Conservation (phyloP, 2,113 vertebrate species). For the Caranx melampygus region DNA sequence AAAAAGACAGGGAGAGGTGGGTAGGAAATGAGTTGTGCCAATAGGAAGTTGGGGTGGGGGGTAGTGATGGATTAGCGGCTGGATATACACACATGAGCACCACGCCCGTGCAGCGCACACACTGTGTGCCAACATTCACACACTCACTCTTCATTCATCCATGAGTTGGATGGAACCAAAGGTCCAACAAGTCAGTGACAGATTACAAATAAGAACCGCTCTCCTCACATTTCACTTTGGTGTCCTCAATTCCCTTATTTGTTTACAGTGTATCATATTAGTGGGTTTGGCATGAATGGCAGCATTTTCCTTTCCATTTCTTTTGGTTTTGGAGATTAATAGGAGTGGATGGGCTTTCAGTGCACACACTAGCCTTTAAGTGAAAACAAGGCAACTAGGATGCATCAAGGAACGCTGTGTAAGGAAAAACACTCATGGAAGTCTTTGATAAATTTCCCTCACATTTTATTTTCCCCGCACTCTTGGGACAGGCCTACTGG, state of each 20-base stretch:
- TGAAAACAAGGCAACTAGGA: conserved; percentile 35
- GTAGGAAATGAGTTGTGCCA: conserved; percentile 69
- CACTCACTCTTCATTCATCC: conserved; percentile 37
- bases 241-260: conserved; percentile 17
- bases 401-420: conserved; percentile 17
- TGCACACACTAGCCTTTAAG: conserved; percentile 32
- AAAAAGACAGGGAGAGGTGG: conserved; percentile 32
- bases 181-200: conserved; percentile 22
- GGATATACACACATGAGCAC: conserved; percentile 34
- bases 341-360: conserved; percentile 21
- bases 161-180: conserved; percentile 18
- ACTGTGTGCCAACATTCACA: conserved; percentile 36
- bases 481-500: conserved; percentile 31
- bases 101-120: conserved; percentile 21
- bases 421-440: conserved; percentile 51
- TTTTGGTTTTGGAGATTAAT: conserved; percentile 45
- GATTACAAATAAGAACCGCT: conserved; percentile 20
- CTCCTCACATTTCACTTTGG: conserved; percentile 22
- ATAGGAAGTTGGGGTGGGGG: conserved; percentile 64
- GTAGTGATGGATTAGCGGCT: conserved; percentile 65
- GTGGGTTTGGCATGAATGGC: conserved; percentile 14
- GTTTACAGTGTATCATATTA: conserved; percentile 34
- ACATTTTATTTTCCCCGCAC: conserved; percentile 33
- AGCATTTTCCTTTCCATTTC: conserved; percentile 37
- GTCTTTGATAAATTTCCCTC: conserved; percentile 50